Base-by-base conservation (phyloP, 53 echinoderm and acorn worm species). In the Arbacia lixula region DNA sequence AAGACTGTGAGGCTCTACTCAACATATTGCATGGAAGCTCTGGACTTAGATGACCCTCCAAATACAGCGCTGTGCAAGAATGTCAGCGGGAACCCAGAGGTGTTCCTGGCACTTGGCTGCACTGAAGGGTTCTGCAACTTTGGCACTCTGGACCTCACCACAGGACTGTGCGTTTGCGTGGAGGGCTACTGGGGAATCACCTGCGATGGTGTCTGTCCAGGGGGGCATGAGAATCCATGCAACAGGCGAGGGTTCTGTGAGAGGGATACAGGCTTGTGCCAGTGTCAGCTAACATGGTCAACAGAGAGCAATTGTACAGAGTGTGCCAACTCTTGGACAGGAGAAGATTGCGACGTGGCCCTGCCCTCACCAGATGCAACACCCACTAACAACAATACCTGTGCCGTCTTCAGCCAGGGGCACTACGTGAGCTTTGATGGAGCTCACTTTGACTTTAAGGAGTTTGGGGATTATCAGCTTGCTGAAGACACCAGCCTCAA, bases 391-490 rank as follows among this genome's bases (percentile, higher is more conserved):
- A 72, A 72, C 19, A 87, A 86, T 10, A 33, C 88, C 16, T 95
- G 95, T 75, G 66, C 60, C 61, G 64, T 88, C 22, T 95, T 88
- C 77, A 92, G 95, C 33, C 95, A 95, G 75, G 95, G 95, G 34
- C 95, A 95, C 69, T 54, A 83, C 40, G 72, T 80, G 67, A 95
- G 40, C 33, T 95, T 90, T 86, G 92, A 95, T 58, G 92, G 92
- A 2, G 86, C 53, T 12, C 67, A 88, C 30, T 95, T 88, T 86
- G 95, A 95, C 71, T 95, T 95, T 84, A 95, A 95, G 71, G 95
- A 95, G 72, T 66, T 86, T 68, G 95, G 95, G 12, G 95, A 95
- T 76, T 92, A 88, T 65, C 41, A 69, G n/a, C 57, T 95, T 0
- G 12, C 77, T 19, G 30, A 82, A 33, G 66, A 88, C 30, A 11